phyloP scores from a whole-genome alignment of 2,113 vertebrate species.

The Mustela lutreola region DNA sequence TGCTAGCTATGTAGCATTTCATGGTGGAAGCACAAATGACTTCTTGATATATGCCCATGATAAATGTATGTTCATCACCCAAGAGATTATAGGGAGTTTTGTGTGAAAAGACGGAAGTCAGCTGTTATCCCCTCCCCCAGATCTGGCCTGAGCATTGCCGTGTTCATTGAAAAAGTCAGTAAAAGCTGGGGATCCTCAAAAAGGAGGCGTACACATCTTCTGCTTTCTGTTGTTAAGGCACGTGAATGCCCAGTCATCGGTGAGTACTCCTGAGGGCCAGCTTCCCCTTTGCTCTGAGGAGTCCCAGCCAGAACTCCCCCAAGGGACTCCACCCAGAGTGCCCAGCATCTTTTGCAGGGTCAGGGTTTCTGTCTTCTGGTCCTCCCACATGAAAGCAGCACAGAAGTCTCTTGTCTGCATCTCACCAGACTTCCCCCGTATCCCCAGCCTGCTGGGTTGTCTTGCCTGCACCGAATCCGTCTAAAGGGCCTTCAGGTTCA shows the following conservation, averaged over 20 bases:
- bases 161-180: not conserved
- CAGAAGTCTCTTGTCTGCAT: not conserved
- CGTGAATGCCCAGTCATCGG: rapidly evolving
- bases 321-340: not conserved
- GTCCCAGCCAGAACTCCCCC: no score
- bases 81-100: not conserved
- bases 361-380: not conserved
- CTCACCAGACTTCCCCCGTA: rapidly evolving
- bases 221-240: not conserved
- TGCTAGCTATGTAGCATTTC: not conserved
- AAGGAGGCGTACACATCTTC: not conserved
- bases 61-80: not conserved
- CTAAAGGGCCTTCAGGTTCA: not conserved
- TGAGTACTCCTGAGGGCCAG: not conserved
- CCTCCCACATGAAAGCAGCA: no score
- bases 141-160: not conserved
- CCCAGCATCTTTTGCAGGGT: no score
- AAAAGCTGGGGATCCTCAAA: not conserved
- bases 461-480: no score
- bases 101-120: no score
- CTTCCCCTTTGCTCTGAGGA: not conserved
- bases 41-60: not conserved
- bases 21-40: not conserved
- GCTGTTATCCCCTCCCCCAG: rapidly evolving
- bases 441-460: no score